Evolutionary conservation across 2,797 vertebrate genomes (phyloP), one percentile per base, ranked within the genome.

Genomic region (Cossypha niveicapilla): DNA sequence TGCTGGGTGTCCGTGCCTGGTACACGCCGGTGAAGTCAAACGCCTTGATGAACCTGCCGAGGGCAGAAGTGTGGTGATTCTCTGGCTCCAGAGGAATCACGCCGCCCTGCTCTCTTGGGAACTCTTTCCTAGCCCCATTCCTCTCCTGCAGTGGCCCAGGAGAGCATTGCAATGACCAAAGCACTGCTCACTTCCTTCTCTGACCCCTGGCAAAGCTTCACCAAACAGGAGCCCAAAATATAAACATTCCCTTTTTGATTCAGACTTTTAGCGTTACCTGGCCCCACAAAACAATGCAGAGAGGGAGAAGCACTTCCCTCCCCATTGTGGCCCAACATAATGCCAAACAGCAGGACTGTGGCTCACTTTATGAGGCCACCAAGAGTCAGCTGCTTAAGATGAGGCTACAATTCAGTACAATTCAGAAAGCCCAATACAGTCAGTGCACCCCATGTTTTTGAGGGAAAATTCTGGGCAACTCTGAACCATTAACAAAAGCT

Each of bases 1-100:
- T 94, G 11, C 83, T 94, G 9, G 97, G 28, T 1, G 94, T 86
- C 95, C 98, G 97, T 0, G 35, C 4, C 16, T 3, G 51, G 67
- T 96, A 98, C 0, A 3, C 1, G 1, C 96, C 98, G 4, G 92
- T 72, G 89, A 98, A 98, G 88, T 94, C 97, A 92, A 99, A 99
- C 0, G 96, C 95, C 45, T 80, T 94, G 51, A 92, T 77, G 76
- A 99, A 93, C 96, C 99, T 99, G 93, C 9, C 41, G 1, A 72
- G 80, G 90, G 48, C 53, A 51, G 68, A 79, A 84, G 25, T 6
- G 61, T 1, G 6, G 13, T 28, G 10, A 11, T 11, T 30, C 7
- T 18, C 15, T 1, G 4, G 13, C 24, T 65, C 28, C 7, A 18
- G 11, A 53, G 48, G 56, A 93, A 42, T 45, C 2, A 0, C 5